phyloP scores from a whole-genome alignment of 2,113 vertebrate species.

The Oplegnathus fasciatus region DNA sequence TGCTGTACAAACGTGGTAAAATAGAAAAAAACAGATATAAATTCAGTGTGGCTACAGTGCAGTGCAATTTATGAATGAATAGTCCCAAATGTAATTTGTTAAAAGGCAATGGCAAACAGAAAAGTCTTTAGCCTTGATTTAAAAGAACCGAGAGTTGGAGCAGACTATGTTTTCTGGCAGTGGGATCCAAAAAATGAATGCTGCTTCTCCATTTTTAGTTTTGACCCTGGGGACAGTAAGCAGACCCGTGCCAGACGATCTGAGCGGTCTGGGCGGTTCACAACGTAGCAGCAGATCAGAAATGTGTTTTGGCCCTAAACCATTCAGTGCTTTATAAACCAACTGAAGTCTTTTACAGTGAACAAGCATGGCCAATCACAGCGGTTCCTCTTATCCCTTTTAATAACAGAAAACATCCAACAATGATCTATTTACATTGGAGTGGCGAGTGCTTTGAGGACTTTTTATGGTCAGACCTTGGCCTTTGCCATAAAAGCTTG shows the following conservation, averaged over 20 bases:
- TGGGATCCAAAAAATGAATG: background rate
- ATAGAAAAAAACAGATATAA: background rate
- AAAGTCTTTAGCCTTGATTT: too few relatives aligned
- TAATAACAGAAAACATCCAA: background rate
- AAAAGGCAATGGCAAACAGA: too few relatives aligned
- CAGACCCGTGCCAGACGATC: background rate
- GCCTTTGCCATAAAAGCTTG: too few relatives aligned
- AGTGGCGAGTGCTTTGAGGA: too few relatives aligned
- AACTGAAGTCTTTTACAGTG: background rate
- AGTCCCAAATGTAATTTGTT: background rate
- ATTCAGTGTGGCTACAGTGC: background rate
- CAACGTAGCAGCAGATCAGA: background rate
- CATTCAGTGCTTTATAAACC: background rate
- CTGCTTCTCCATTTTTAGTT: background rate
- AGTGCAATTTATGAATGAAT: background rate
- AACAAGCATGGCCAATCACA: background rate
- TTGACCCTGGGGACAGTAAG: background rate
- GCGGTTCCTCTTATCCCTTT: background rate
- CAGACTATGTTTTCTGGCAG: background rate
- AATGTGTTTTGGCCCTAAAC: background rate
- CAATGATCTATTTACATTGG: background rate
- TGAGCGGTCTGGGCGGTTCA: background rate
- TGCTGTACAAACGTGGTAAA: too few relatives aligned
- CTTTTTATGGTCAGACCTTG: too few relatives aligned
- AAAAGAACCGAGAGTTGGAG: background rate